Conservation (phyloP, 1,140 invertebrate species). For the Pogonus chalceus region DNA sequence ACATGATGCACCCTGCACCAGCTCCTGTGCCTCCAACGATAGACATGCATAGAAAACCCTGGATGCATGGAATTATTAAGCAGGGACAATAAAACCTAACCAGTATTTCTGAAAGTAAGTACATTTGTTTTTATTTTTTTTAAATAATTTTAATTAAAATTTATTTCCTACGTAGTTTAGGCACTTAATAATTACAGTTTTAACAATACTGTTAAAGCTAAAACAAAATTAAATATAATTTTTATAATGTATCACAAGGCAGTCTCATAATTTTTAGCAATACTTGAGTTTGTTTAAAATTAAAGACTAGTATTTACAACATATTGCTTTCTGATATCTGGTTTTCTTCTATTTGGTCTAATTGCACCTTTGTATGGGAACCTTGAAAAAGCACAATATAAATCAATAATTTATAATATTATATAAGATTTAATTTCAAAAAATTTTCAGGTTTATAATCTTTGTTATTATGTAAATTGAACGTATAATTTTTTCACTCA, state of each 20-base stretch:
- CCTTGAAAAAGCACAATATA: too few species aligned
- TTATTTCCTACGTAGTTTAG: background rate
- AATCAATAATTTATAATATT: too few species aligned
- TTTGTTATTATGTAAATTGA: background rate
- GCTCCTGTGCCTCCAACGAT: constrained; percentile 2
- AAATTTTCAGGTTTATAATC: too few species aligned
- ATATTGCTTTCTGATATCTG: background rate
- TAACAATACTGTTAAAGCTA: background rate
- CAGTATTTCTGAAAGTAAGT: constrained; percentile 2
- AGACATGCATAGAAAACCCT: constrained; percentile 10
- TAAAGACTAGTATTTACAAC: background rate
- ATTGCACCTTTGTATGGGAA: too few species aligned
- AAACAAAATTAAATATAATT: background rate
- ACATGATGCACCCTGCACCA: constrained; percentile 11
- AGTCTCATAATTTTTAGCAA: background rate
- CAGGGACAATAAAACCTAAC: background rate
- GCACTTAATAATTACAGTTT: background rate
- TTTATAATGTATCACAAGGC: background rate
- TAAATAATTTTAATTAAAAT: background rate
- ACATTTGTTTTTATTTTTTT: background rate
- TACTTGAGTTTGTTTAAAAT: background rate
- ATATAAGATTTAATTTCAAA: too few species aligned
- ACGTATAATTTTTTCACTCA: too few species aligned
- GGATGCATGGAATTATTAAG: constrained; percentile 9
- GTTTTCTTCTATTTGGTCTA: background rate